Evolutionary conservation across 2,888 invertebrate genomes (phyloP).

Genomic region (Spicauda simplicius): DNA sequence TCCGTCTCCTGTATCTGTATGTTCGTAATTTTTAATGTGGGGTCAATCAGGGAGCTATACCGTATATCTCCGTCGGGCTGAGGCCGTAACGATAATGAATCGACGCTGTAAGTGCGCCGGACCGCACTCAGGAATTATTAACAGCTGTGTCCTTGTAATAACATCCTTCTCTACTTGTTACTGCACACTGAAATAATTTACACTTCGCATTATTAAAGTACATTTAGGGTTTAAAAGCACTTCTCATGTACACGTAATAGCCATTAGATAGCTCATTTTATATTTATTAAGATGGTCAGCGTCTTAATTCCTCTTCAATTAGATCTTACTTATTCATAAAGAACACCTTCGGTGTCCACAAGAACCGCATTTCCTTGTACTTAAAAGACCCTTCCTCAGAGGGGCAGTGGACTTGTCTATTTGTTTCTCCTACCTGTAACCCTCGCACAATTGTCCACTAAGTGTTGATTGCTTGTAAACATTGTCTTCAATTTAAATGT

Average conservation of each 20-base stretch:
- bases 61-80: slow-evolving; percentile 80
- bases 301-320: slow-evolving; percentile 77
- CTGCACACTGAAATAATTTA: slow-evolving; percentile 1
- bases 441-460: slow-evolving; percentile 78
- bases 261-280: slow-evolving; percentile 16
- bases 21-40: slow-evolving; percentile 85
- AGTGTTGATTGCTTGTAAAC: slow-evolving; percentile 83
- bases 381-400: slow-evolving; percentile 75
- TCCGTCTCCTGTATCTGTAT: slow-evolving; percentile 69
- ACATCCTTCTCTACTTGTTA: slow-evolving; percentile 41
- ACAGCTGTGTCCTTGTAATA: slow-evolving; percentile 64
- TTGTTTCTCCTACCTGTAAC: slow-evolving; percentile 80
- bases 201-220: slow-evolving; percentile 4
- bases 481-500: slow-evolving; percentile 61
- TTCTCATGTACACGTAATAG: slow-evolving; percentile 24
- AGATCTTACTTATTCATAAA: slow-evolving; percentile 80
- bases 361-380: slow-evolving; percentile 73
- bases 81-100: slow-evolving; percentile 83
- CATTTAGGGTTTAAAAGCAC: slow-evolving; percentile 13
- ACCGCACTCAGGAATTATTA: slow-evolving; percentile 86
- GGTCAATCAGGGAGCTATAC: slow-evolving; percentile 83
- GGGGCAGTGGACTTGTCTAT: slow-evolving; percentile 70
- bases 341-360: slow-evolving; percentile 69
- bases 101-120: slow-evolving; percentile 75
- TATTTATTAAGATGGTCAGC: slow-evolving; percentile 60